These are phyloP conservation scores for Eupithecia inturbata DNA, from an alignment of 2,888 invertebrate genomes.

Conservation along the genomic window DNA sequence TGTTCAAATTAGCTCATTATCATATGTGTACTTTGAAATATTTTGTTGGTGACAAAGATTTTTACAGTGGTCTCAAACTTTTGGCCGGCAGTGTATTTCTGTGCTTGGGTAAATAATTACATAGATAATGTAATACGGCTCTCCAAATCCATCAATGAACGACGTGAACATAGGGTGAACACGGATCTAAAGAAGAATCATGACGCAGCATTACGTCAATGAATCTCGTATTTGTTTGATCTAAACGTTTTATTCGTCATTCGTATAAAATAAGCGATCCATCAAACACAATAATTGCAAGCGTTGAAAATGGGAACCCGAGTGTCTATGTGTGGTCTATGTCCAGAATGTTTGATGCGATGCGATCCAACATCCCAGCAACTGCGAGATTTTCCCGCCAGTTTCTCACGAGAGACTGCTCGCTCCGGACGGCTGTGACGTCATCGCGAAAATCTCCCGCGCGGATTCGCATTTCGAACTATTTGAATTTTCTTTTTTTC, in stretches of 20 bases:
- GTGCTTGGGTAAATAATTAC: no score
- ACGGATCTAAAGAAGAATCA: slow-evolving; percentile 6
- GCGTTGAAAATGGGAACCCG: slow-evolving; percentile 39
- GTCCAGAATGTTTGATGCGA: slow-evolving; percentile 27
- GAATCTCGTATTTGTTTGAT: slow-evolving; percentile 10
- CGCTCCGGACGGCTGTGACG: slow-evolving; percentile 54
- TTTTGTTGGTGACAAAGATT: no score
- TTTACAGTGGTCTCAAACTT: no score
- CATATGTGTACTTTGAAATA: no score
- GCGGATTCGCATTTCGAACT: slow-evolving; percentile 35
- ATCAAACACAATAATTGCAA: slow-evolving; percentile 42
- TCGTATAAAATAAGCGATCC: slow-evolving; percentile 33
- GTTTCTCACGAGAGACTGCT: slow-evolving; percentile 56
- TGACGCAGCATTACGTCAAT: slow-evolving; percentile 7
- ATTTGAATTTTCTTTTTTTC: background rate
- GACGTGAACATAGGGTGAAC: background rate
- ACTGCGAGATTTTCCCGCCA: slow-evolving; percentile 56
- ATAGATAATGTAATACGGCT: background rate
- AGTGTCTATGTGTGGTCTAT: slow-evolving; percentile 14
- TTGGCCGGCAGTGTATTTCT: no score
- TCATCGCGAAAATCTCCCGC: slow-evolving; percentile 50
- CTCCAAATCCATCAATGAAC: background rate
- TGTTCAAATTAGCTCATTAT: no score
- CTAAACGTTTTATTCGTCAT: slow-evolving; percentile 21
- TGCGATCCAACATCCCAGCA: slow-evolving; percentile 22